phyloP scores from a whole-genome alignment of 2,888 invertebrate genomes.

The Plebejus argus region DNA sequence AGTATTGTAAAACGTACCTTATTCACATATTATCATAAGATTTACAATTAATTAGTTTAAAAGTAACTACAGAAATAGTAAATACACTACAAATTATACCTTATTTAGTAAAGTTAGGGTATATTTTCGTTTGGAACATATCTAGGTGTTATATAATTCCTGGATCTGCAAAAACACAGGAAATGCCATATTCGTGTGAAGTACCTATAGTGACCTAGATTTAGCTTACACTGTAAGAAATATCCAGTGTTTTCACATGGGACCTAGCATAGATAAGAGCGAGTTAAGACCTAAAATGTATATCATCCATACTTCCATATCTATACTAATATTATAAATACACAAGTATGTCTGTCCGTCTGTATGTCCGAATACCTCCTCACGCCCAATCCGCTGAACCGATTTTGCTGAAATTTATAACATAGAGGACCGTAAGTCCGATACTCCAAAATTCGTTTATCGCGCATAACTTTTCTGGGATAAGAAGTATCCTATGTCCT shows the following conservation, averaged over 20 bases:
- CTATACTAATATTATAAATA: no score
- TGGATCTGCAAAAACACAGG: slow-evolving; percentile 12
- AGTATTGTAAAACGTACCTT: not conserved
- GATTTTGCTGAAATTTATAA: no score
- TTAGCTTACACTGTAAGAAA: not conserved
- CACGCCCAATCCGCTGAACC: no score
- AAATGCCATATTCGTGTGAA: slow-evolving; percentile 27
- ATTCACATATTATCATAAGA: not conserved
- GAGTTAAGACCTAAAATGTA: no score
- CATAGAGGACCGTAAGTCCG: no score
- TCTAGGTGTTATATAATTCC: not conserved
- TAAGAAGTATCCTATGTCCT: no score
- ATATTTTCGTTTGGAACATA: not conserved
- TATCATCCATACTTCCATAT: no score
- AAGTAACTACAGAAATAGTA: not conserved
- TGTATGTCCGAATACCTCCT: no score
- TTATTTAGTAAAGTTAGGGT: not conserved
- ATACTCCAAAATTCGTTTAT: no score
- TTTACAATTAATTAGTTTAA: not conserved
- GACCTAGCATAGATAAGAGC: not conserved
- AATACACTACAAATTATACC: not conserved
- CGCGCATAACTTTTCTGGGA: no score
- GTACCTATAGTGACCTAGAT: not conserved
- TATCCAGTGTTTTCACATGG: not conserved
- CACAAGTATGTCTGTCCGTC: no score